phyloP scores from a whole-genome alignment of 1,140 invertebrate genomes.

The Babylonia areolata region DNA sequence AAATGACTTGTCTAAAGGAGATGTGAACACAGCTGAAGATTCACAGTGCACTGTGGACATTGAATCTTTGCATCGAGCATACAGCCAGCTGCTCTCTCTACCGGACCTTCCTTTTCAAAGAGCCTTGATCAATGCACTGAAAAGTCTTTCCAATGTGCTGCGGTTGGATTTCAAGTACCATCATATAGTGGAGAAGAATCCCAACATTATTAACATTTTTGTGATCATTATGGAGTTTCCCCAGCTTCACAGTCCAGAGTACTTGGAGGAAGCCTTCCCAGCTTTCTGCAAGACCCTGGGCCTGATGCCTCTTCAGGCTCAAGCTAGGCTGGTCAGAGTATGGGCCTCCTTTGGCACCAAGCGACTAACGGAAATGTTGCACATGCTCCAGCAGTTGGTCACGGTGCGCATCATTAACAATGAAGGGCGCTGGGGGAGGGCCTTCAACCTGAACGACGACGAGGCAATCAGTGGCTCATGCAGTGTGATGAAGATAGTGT shows the following conservation, averaged over 20 bases:
- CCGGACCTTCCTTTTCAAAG: conserved; percentile 80
- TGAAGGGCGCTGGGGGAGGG: conserved; percentile 79
- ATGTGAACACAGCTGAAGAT: conserved; percentile 31
- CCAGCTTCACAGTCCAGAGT: conserved; percentile 86
- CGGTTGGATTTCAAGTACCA: conserved; percentile 84
- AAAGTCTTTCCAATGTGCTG: conserved; percentile 84
- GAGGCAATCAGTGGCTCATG: conserved; percentile 85
- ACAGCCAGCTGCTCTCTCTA: conserved; percentile 79
- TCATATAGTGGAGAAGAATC: conserved; percentile 76
- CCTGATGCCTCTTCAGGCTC: conserved; percentile 84
- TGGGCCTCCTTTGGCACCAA: conserved; percentile 86
- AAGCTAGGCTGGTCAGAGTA: conserved; percentile 86
- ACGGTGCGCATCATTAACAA: conserved; percentile 82
- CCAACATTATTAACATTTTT: conserved; percentile 84
- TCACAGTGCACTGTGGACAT: conserved; percentile 74
- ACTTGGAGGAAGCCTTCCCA: conserved; percentile 88
- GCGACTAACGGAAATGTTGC: conserved; percentile 84
- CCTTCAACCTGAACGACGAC: conserved; percentile 90
- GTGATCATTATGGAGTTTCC: conserved; percentile 93
- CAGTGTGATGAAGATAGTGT: conserved; percentile 84
- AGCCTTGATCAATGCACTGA: conserved; percentile 87
- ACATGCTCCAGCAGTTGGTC: conserved; percentile 91
- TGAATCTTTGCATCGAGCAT: conserved; percentile 81
- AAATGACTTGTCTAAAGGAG: conserved; percentile 1
- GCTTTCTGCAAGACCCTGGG: conserved; percentile 87